phyloP scores from a whole-genome alignment of 2,113 vertebrate genomes.

The Peucedramus taeniatus region DNA sequence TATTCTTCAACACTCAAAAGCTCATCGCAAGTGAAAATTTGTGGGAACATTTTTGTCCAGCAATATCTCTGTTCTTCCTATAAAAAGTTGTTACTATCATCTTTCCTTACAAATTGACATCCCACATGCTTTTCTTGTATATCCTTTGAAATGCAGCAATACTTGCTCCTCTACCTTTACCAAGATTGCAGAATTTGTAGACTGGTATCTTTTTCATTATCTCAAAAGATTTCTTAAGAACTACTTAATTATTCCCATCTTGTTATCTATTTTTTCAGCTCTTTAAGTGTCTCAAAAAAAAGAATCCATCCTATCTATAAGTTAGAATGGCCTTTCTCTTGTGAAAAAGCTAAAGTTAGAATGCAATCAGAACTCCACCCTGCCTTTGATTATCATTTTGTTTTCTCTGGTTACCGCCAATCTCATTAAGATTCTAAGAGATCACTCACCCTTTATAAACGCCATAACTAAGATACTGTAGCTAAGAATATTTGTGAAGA shows the following conservation, averaged over 20 bases:
- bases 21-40: not conserved
- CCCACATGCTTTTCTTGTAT: not conserved
- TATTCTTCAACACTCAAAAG: not conserved
- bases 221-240: slow-evolving; percentile 2
- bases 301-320: not conserved
- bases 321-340: not conserved
- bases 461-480: not conserved
- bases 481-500: not conserved
- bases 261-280: not conserved
- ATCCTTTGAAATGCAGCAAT: not conserved
- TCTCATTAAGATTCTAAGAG: not conserved
- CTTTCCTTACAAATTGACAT: not conserved
- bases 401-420: not conserved
- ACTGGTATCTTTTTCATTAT: not conserved
- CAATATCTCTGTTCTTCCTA: not conserved
- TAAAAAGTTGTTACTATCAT: slow-evolving; percentile 2
- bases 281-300: not conserved
- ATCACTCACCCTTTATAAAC: not conserved
- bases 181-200: not conserved
- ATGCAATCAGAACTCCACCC: not conserved
- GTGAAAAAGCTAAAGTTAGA: not conserved
- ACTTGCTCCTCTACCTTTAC: not conserved
- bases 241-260: not conserved
- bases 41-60: not conserved
- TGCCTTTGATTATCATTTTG: not conserved